Conservation (phyloP, 2,113 vertebrate species). For the Potamarius usumacintae region DNA sequence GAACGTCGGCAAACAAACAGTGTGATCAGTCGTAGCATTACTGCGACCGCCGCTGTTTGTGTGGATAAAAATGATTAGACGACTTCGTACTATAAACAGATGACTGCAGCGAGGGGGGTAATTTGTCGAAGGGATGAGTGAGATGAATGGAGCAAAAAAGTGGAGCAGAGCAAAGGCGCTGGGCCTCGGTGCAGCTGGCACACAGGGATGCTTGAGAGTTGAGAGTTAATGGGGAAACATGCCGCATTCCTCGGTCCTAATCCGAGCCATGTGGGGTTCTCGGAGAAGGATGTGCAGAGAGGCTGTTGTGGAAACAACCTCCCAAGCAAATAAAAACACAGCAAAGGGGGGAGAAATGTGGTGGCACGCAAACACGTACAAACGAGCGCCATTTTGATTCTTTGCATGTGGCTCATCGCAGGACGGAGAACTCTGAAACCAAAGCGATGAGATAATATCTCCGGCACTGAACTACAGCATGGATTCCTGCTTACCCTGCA, state of each 20-base stretch:
- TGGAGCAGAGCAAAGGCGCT: neutral
- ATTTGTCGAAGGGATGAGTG: neutral
- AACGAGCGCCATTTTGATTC: constrained; percentile 66
- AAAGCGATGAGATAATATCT: constrained; percentile 55
- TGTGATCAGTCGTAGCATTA: constrained; percentile 10
- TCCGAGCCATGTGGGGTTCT: constrained; percentile 76
- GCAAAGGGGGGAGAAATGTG: neutral
- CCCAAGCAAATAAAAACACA: constrained; percentile 71
- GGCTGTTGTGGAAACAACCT: constrained; percentile 68
- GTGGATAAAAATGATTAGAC: constrained; percentile 34
- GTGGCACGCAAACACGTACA: constrained; percentile 57
- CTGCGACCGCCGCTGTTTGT: constrained; percentile 21
- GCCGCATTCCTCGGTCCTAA: constrained; percentile 62
- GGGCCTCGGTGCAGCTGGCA: constrained; percentile 58
- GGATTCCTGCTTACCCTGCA: constrained; percentile 14
- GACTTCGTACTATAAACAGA: constrained; percentile 30
- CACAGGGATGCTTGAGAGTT: constrained; percentile 57
- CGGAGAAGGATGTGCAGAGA: constrained; percentile 63
- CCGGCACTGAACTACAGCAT: constrained; percentile 2
- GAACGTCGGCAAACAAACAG: constrained; percentile 32
- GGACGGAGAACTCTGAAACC: constrained; percentile 55
- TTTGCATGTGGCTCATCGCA: constrained; percentile 66
- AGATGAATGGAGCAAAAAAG: neutral
- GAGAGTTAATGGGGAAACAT: constrained; percentile 57
- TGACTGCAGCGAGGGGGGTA: neutral